phyloP scores from a whole-genome alignment of 1,140 invertebrate species.

The Pissodes strobi region DNA sequence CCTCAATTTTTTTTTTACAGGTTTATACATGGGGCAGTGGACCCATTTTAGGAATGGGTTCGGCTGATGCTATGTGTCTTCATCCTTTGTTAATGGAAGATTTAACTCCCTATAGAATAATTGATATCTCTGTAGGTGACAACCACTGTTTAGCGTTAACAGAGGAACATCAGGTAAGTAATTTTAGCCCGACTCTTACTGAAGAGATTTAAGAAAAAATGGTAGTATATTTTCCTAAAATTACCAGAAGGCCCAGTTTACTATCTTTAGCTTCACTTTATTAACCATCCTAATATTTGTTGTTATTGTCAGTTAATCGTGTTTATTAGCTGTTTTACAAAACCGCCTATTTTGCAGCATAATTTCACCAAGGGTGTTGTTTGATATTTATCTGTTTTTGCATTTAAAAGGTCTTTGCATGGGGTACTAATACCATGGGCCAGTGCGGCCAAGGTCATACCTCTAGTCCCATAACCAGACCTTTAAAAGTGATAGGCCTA shows the following conservation, averaged over 20 bases:
- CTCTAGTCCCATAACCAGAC: conserved; percentile 65
- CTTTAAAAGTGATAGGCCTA: conserved; percentile 66
- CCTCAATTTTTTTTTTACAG: conserved; percentile 48
- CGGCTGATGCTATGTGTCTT: conserved; percentile 62
- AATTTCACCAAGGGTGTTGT: too few relatives aligned
- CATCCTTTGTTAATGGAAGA: conserved; percentile 59
- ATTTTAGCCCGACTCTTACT: too few relatives aligned
- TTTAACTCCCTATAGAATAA: conserved; percentile 50
- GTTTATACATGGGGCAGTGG: conserved; percentile 69
- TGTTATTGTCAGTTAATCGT: too few relatives aligned
- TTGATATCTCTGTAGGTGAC: conserved; percentile 62
- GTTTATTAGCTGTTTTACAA: too few relatives aligned
- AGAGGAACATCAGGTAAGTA: conserved; percentile 55
- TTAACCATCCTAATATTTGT: too few relatives aligned
- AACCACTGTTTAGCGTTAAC: conserved; percentile 67
- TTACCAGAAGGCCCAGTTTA: too few relatives aligned
- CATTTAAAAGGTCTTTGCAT: conserved; percentile 58
- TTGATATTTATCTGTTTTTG: too few relatives aligned
- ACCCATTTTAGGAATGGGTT: conserved; percentile 63
- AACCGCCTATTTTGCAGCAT: neutral
- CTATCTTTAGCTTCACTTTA: too few relatives aligned
- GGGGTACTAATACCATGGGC: conserved; percentile 74
- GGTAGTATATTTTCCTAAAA: too few relatives aligned
- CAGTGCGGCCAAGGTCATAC: conserved; percentile 73
- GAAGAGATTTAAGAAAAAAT: too few relatives aligned